Percentiles rank a stretch among this genome's conserved stretches.
Conservation (phyloP, 1,140 invertebrate species). For the Tetraneura akinire region DNA sequence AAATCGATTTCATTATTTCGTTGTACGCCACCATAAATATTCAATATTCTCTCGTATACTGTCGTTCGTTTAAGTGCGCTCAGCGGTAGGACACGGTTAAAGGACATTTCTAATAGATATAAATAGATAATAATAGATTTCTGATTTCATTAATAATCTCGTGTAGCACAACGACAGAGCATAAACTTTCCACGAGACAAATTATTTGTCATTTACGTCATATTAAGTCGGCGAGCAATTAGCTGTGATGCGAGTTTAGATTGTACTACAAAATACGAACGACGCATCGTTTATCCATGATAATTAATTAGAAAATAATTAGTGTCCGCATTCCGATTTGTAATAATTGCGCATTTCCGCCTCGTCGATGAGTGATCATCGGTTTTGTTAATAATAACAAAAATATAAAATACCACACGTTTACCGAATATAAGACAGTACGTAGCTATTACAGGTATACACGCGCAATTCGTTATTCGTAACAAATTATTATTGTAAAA, state of each 20-base stretch:
- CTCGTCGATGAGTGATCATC: too few species aligned
- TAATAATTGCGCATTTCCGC: too few species aligned
- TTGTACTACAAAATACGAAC: not conserved
- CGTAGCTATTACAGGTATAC: too few species aligned
- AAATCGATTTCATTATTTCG: not conserved
- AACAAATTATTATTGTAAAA: too few species aligned
- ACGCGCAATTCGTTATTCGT: too few species aligned
- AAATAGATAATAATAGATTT: not conserved
- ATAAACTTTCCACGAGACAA: slow-evolving; percentile 31
- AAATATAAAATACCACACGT: not conserved
- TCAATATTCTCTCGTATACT: too few species aligned
- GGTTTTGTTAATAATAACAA: not conserved
- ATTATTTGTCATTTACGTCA: not conserved
- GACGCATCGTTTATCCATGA: not conserved
- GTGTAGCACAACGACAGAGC: not conserved
- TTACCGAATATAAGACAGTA: too few species aligned
- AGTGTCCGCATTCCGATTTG: too few species aligned
- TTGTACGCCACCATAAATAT: not conserved
- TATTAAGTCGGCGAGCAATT: not conserved
- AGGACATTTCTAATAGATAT: not conserved
- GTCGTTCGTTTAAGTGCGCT: not conserved
- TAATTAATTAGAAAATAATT: too few species aligned
- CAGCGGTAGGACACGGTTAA: not conserved
- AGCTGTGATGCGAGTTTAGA: not conserved
- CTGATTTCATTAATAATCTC: not conserved